Base-by-base conservation (phyloP, 2,888 invertebrate genomes). In the Himalopsyche kuldschensis region DNA sequence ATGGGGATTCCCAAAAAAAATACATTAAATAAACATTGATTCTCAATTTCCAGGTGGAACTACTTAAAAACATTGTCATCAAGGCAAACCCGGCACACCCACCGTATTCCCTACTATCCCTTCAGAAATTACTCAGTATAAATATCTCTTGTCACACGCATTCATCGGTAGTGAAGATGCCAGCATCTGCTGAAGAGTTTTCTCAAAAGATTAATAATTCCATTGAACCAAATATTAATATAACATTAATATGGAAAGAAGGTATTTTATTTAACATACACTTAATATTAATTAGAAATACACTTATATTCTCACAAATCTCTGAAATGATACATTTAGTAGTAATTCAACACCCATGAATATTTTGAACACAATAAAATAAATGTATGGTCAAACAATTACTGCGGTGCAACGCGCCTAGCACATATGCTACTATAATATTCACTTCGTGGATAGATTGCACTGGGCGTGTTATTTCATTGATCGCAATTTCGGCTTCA, bases 181-280 rank as follows among this genome's bases (percentile, higher is more conserved):
- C 90, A 6, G 87, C 88, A 82, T 86, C 87, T 41, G 88, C 89
- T n/a, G 84, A 85, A 41, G 85, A 87, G 81, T 88, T 90, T 78
- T 85, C 88, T 32, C 77, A 55, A 35, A 80, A 79, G 86, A 87
- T 80, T 83, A 89, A 27, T 30, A 69, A 69, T 69, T 69, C 27
- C 27, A 69, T 27, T 69, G 69, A 69, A 24, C 69, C 69, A 11
- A 27, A 27, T 69, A 30, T 27, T 84, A 85, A 87, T 79, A 87
- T 83, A 35, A 93, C 93, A 87, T 90, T 96, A 88, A 95, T 97
- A 88, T 96, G 96, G 94, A 96, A 95, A 91, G 91, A 93, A 90
- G 94, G 96, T 96, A 92, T 69, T 20, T 27, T 35, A 27, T 46
- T 31, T 63, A 41, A 15, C 15, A 41, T 41, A 41, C 6, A 15